Evolutionary conservation across 2,797 vertebrate genomes (phyloP).

Genomic region (Scolopax bukidnonensis): DNA sequence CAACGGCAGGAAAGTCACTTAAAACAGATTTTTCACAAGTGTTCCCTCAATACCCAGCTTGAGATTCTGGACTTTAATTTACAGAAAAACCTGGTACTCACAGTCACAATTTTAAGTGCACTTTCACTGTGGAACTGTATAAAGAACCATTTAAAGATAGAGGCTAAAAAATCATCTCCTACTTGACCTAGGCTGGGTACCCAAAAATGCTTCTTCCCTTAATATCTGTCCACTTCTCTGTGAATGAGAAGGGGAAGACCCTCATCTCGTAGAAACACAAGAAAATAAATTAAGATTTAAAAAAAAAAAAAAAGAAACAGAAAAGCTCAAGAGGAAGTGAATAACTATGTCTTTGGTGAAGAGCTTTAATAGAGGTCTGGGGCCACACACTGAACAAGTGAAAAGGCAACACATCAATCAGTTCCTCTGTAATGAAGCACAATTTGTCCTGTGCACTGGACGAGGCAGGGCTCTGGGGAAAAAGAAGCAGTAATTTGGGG

Average conservation of each 20-base stretch:
- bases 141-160: constrained; percentile 35
- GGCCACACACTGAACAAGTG: not conserved
- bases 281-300: constrained; percentile 56
- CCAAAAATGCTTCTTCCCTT: constrained; percentile 32
- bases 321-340: constrained; percentile 27
- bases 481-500: not conserved
- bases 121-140: constrained; percentile 17
- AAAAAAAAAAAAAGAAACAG: not conserved
- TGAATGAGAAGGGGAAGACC: constrained; percentile 45
- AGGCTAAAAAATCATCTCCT: constrained; percentile 25
- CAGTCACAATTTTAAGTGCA: constrained; percentile 41
- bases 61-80: constrained; percentile 47
- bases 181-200: constrained; percentile 46
- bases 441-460: not conserved
- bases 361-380: constrained; percentile 37
- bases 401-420: constrained; percentile 4
- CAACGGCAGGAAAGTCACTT: not conserved
- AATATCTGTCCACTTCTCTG: constrained; percentile 25
- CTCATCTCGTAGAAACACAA: constrained; percentile 50
- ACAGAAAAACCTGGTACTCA: constrained; percentile 2
- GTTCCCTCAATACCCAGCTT: constrained; percentile 32
- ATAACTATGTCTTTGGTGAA: constrained; percentile 2
- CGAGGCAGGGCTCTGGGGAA: not conserved
- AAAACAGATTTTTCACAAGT: constrained; percentile 43
- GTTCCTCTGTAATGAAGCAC: not conserved